Evolutionary conservation across 2,797 vertebrate species (phyloP).

Genomic region (Champsocephalus esox): DNA sequence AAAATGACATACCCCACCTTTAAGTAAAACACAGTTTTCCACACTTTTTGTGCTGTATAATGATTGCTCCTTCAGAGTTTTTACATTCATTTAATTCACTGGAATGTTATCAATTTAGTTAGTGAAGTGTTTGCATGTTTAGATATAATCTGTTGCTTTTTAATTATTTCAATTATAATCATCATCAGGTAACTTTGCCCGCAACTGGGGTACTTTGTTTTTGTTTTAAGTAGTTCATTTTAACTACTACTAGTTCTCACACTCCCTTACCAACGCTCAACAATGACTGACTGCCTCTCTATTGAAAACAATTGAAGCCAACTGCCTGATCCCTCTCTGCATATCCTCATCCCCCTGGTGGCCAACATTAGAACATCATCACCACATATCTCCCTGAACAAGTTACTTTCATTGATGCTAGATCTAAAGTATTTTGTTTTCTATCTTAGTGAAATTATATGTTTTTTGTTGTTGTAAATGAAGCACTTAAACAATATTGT

Average conservation of each 20-base stretch:
- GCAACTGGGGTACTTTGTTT: not conserved
- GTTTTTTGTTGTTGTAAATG: not conserved
- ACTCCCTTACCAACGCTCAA: not conserved
- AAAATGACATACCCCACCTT: too few species aligned
- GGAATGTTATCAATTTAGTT: not conserved
- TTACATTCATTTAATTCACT: not conserved
- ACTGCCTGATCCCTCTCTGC: constrained; percentile 33
- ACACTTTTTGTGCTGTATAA: not conserved
- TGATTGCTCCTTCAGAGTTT: not conserved
- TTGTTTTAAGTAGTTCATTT: not conserved
- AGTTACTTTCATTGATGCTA: not conserved
- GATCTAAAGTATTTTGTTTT: not conserved
- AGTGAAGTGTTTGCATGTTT: not conserved
- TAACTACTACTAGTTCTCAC: not conserved
- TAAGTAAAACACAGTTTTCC: not conserved
- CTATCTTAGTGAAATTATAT: not conserved
- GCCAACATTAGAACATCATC: constrained; percentile 47
- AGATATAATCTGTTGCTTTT: not conserved
- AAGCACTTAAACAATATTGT: not conserved
- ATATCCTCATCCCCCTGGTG: constrained; percentile 73
- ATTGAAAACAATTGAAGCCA: constrained; percentile 23
- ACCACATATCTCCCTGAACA: not conserved
- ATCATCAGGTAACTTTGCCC: too few species aligned
- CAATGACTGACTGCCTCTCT: constrained; percentile 12
- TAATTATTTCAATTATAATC: not conserved